These are phyloP conservation scores for Sebastolobus alascanus DNA, from an alignment of 2,797 vertebrate genomes.

Conservation along the genomic window DNA sequence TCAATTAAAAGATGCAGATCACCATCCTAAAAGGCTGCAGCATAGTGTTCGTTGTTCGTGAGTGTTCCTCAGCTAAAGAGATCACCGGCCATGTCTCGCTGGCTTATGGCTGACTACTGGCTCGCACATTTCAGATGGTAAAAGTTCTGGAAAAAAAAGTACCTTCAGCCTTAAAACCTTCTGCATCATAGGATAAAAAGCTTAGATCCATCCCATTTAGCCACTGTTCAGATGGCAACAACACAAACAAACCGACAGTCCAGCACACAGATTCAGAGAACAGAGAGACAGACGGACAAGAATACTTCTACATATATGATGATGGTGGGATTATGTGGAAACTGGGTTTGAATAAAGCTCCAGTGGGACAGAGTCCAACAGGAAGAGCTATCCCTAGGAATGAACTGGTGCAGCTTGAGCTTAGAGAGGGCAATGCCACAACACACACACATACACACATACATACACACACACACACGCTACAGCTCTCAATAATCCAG, in stretches of 20 bases:
- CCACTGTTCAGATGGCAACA: conserved; percentile 58
- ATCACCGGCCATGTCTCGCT: conserved; percentile 1
- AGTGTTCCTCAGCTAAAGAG: conserved; percentile 8
- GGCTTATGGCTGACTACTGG: conserved; percentile 27
- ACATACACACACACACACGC: conserved; percentile 37
- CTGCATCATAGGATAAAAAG: conserved; percentile 76
- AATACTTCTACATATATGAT: conserved; percentile 65
- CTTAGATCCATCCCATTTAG: conserved; percentile 77
- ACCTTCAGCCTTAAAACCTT: conserved; percentile 65
- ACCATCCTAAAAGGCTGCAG: conserved; percentile 1
- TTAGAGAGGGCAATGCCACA: conserved; percentile 60
- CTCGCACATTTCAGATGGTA: conserved; percentile 53
- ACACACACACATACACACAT: conserved; percentile 34
- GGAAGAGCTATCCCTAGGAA: conserved; percentile 50
- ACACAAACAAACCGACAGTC: conserved; percentile 33
- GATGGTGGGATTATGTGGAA: conserved; percentile 74
- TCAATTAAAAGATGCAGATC: conserved; percentile 13
- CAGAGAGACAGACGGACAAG: conserved; percentile 48
- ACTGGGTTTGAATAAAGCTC: conserved; percentile 77
- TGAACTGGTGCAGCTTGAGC: conserved; percentile 71
- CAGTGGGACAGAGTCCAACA: conserved; percentile 74
- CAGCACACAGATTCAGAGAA: conserved; percentile 44
- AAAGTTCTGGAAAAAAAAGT: conserved; percentile 55
- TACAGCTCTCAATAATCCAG: conserved; percentile 64
- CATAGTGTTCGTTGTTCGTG: not conserved